A percentile compares a stretch with the other conserved stretches of the same genome.
These are phyloP conservation scores for Micronycteris hirsuta DNA, from an alignment of 2,113 vertebrate genomes.

Conservation along the genomic window DNA sequence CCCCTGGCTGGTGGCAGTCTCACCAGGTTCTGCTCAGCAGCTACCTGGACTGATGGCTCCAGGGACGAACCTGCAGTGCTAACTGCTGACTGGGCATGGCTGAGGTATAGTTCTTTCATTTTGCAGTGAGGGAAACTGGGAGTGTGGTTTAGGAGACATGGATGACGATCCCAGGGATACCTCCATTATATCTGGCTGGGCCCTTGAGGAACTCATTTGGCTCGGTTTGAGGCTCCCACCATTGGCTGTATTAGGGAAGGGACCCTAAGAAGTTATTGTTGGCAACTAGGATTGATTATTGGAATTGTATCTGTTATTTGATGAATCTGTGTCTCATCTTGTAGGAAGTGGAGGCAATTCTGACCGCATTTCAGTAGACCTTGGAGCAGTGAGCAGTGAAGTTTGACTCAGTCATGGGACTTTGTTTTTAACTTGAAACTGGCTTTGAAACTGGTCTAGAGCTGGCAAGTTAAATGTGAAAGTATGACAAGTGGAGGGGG, in stretches of 20 bases:
- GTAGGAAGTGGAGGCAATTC: too few species aligned
- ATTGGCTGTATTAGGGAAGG: not conserved
- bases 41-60: not conserved
- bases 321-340: not conserved
- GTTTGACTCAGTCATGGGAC: not conserved
- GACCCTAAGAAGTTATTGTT: not conserved
- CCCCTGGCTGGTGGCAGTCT: not conserved
- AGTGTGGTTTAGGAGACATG: not conserved
- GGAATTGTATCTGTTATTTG: not conserved
- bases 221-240: not conserved
- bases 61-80: not conserved
- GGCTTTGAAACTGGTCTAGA: not conserved
- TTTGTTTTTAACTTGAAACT: not conserved
- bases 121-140: not conserved
- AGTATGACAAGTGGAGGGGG: not conserved
- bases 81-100: too few species aligned
- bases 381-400: too few species aligned
- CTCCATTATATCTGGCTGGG: not conserved
- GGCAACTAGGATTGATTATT: not conserved
- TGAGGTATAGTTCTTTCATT: too few species aligned
- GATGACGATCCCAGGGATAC: not conserved
- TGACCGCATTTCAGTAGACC: too few species aligned
- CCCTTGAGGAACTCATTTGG: not conserved
- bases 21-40: not conserved
- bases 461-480: not conserved